Conservation (phyloP, 2,888 invertebrate species). For the Ecliptopera silaceata region DNA sequence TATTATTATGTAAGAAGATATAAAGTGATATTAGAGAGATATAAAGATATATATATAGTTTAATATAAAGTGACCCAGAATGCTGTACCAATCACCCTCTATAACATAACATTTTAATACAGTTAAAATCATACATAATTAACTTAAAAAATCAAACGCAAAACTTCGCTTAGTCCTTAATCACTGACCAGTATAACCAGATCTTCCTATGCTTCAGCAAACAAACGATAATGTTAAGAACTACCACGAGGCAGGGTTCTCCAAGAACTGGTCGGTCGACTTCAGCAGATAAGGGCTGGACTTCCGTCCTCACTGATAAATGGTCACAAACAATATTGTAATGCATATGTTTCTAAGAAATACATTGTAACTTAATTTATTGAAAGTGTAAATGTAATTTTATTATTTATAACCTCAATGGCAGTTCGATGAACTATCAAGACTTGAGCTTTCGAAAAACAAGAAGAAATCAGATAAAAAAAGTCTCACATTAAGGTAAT, state of each 20-base stretch:
- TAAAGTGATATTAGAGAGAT: no score
- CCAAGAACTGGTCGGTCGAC: constrained; percentile 53
- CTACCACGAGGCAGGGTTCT: constrained; percentile 51
- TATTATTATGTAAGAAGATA: no score
- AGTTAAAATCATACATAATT: background rate
- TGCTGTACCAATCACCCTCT: no score
- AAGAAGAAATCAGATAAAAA: no score
- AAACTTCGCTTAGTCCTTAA: constrained; percentile 29
- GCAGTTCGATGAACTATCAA: no score
- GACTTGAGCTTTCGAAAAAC: no score
- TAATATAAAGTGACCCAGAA: no score
- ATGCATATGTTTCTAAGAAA: constrained; percentile 47
- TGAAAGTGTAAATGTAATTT: background rate
- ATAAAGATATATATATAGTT: no score
- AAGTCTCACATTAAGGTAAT: no score
- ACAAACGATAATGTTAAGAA: constrained; percentile 51
- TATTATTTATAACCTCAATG: no score
- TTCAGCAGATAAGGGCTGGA: constrained; percentile 65
- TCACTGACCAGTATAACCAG: constrained; percentile 48
- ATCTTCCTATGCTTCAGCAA: constrained; percentile 48
- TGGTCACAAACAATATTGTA: constrained; percentile 47
- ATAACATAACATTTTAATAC: no score
- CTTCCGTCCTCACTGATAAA: constrained; percentile 61
- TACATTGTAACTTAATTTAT: background rate
- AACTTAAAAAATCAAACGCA: constrained; percentile 19